Evolutionary conservation across 2,113 vertebrate species (phyloP).

Genomic region (Nesoenas mayeri): DNA sequence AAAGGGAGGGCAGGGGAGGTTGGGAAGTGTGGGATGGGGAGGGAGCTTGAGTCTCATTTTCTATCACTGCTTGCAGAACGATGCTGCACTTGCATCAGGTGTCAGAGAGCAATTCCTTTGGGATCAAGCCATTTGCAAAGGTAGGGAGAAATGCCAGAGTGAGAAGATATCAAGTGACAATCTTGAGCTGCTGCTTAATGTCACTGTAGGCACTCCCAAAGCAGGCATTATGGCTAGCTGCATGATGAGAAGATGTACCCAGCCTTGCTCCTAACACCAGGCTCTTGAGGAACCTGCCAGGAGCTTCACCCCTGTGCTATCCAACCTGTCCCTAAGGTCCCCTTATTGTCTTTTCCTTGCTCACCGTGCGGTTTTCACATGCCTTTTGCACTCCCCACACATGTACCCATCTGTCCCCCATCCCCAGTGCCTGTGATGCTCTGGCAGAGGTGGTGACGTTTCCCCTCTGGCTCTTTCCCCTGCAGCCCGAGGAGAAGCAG

Average conservation of each 20-base stretch:
- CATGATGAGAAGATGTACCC: accelerated
- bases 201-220: too few species aligned
- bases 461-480: neutral
- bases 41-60: neutral
- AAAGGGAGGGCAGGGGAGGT: neutral
- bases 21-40: neutral
- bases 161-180: too few species aligned
- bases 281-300: accelerated
- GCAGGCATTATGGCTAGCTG: accelerated
- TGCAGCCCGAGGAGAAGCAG: slow-evolving; percentile 92
- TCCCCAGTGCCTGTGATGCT: accelerated
- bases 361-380: accelerated
- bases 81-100: slow-evolving; percentile 87
- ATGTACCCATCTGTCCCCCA: accelerated
- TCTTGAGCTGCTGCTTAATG: too few species aligned
- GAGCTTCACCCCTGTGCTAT: accelerated
- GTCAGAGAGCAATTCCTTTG: slow-evolving; percentile 83
- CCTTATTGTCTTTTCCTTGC: too few species aligned
- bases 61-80: slow-evolving; percentile 73
- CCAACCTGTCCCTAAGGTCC: too few species aligned
- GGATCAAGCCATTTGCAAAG: slow-evolving; percentile 82
- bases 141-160: slow-evolving; percentile 53
- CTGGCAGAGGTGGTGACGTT: neutral
- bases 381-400: accelerated
- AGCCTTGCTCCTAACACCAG: neutral